Conservation (phyloP, 2,888 invertebrate genomes). For the Nomada fabriciana region DNA sequence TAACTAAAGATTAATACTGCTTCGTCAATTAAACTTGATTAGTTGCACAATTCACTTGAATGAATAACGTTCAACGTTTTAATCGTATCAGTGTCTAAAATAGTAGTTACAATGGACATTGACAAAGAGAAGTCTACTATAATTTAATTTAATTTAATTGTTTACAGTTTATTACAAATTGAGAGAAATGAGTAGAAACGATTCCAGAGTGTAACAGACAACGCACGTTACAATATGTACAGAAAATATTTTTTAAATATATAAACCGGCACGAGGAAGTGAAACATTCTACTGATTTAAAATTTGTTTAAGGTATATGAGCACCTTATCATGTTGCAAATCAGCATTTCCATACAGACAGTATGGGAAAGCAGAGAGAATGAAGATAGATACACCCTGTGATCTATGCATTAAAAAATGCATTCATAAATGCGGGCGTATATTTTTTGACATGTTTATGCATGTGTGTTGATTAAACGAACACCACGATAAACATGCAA, state of each 20-base stretch:
- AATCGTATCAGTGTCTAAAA: too few relatives aligned
- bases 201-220: neutral
- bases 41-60: too few relatives aligned
- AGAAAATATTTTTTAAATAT: too few relatives aligned
- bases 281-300: slow-evolving; percentile 22
- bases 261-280: neutral
- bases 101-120: neutral
- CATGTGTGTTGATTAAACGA: slow-evolving; percentile 2
- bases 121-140: too few relatives aligned
- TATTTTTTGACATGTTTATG: slow-evolving; percentile 4
- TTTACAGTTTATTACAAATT: neutral
- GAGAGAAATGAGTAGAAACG: neutral
- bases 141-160: too few relatives aligned
- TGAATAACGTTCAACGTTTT: too few relatives aligned
- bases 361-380: slow-evolving; percentile 38
- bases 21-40: neutral
- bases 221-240: too few relatives aligned
- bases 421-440: neutral
- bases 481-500: slow-evolving; percentile 19
- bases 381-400: slow-evolving; percentile 57
- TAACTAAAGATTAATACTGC: neutral
- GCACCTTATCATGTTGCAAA: neutral
- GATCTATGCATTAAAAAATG: slow-evolving; percentile 41
- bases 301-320: neutral
- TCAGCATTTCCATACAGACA: neutral